A percentile compares a stretch with the other conserved stretches of the same genome.
phyloP scores from a whole-genome alignment of 1,140 invertebrate genomes.

The Sitobion miscanthi region DNA sequence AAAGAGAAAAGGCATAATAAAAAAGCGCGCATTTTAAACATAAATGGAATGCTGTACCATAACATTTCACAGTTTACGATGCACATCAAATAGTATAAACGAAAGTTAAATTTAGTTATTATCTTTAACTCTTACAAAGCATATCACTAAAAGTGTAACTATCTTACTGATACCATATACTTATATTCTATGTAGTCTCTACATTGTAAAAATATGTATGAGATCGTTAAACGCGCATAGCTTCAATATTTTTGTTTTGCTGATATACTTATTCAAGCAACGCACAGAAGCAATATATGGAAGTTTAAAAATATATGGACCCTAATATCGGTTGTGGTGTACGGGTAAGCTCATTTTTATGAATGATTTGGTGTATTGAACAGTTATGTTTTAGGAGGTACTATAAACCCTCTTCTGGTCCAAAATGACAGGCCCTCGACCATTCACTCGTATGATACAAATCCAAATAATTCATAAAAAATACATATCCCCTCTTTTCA shows the following conservation, averaged over 20 bases:
- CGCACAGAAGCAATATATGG: not conserved
- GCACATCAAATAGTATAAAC: not conserved
- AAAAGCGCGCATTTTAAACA: not conserved
- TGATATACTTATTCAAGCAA: not conserved
- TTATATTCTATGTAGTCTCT: not conserved
- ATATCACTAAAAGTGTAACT: not conserved
- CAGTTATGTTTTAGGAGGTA: not conserved
- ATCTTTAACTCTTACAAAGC: not conserved
- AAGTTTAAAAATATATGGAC: not conserved
- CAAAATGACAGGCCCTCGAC: not conserved
- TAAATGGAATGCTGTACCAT: not conserved
- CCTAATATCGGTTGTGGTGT: slow-evolving; percentile 23
- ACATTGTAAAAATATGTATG: not conserved
- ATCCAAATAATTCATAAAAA: slow-evolving; percentile 21
- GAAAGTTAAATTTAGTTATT: slow-evolving; percentile 4
- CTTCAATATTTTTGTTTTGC: not conserved
- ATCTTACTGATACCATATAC: not conserved
- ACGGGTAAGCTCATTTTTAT: slow-evolving; percentile 17
- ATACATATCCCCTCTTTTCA: not conserved
- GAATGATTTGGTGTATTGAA: slow-evolving; percentile 20
- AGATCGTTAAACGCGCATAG: not conserved
- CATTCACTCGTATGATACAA: not conserved
- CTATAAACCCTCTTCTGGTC: not conserved
- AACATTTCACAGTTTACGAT: not conserved
- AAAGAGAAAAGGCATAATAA: not conserved